Percentiles rank a stretch among this genome's conserved stretches.
phyloP scores from a whole-genome alignment of 2,888 invertebrate species.

The Microchrysa polita region DNA sequence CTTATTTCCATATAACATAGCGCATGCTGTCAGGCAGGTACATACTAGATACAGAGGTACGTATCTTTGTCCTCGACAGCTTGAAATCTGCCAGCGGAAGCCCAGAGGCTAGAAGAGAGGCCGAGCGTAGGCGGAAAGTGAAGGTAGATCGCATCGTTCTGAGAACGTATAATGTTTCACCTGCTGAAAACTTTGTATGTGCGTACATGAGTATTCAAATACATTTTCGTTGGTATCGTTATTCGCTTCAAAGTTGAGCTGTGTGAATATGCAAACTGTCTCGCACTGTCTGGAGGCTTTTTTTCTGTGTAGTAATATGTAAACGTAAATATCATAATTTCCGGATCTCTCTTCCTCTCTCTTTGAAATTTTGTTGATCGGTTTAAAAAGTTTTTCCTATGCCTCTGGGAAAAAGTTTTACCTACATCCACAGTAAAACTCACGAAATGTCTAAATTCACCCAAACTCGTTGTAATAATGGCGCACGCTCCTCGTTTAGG shows the following conservation, averaged over 20 bases:
- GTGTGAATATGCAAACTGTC: conserved; percentile 1
- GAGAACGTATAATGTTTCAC: conserved; percentile 2
- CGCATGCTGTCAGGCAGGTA: neutral
- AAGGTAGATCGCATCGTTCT: neutral
- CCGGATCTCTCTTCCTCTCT: too few species aligned
- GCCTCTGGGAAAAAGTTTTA: neutral
- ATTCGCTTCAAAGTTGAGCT: neutral
- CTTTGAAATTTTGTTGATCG: neutral
- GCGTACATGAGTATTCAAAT: neutral
- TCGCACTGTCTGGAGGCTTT: conserved; percentile 6
- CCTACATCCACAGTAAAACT: too few species aligned
- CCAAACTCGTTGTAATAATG: neutral
- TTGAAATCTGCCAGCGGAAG: too few species aligned
- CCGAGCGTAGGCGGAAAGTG: neutral
- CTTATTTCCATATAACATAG: conserved; percentile 17
- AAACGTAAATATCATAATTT: conserved; percentile 6
- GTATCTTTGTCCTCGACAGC: neutral
- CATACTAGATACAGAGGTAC: neutral
- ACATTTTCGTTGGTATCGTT: neutral
- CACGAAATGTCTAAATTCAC: neutral
- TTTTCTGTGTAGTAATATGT: neutral
- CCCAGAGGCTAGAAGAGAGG: too few species aligned
- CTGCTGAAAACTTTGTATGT: neutral
- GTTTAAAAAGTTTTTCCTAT: neutral
- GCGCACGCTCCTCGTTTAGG: neutral